phyloP scores from a whole-genome alignment of 2,797 vertebrate species.

The Argentina silus region DNA sequence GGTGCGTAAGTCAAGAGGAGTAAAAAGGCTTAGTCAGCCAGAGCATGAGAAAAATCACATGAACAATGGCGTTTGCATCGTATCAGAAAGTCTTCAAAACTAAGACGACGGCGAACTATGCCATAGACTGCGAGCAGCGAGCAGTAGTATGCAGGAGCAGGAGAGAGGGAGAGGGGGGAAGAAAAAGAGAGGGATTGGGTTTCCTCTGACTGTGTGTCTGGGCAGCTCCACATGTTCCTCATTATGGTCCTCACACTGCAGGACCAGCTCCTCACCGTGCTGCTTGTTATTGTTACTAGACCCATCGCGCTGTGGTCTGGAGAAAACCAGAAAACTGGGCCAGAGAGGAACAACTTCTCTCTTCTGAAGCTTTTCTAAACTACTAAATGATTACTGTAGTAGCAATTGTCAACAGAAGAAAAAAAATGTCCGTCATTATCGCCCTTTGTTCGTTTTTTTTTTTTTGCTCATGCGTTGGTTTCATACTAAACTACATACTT shows the following conservation, averaged over 20 bases:
- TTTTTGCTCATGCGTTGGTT: conserved; percentile 55
- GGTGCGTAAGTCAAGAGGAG: not conserved
- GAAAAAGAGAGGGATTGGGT: conserved; percentile 74
- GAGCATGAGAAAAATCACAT: not conserved
- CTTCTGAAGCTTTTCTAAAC: conserved; percentile 42
- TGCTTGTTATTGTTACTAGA: conserved; percentile 86
- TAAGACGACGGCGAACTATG: conserved; percentile 19
- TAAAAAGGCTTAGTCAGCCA: not conserved
- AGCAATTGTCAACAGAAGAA: not conserved
- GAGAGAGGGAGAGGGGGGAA: conserved; percentile 35
- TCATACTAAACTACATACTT: too few species aligned
- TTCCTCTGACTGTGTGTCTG: conserved; percentile 85
- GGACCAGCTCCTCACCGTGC: conserved; percentile 77
- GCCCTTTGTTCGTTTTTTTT: conserved; percentile 39
- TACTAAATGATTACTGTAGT: not conserved
- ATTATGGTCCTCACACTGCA: conserved; percentile 83
- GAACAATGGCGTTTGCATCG: not conserved
- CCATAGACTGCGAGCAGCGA: conserved; percentile 50
- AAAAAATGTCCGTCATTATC: conserved; percentile 25
- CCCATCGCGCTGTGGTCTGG: conserved; percentile 74
- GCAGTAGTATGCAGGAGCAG: conserved; percentile 51
- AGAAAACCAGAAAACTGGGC: conserved; percentile 67
- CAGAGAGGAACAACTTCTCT: conserved; percentile 55
- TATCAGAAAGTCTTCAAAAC: not conserved
- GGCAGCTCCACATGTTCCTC: conserved; percentile 84